Conservation (phyloP, 2,888 invertebrate genomes). For the Patella pellucida region DNA sequence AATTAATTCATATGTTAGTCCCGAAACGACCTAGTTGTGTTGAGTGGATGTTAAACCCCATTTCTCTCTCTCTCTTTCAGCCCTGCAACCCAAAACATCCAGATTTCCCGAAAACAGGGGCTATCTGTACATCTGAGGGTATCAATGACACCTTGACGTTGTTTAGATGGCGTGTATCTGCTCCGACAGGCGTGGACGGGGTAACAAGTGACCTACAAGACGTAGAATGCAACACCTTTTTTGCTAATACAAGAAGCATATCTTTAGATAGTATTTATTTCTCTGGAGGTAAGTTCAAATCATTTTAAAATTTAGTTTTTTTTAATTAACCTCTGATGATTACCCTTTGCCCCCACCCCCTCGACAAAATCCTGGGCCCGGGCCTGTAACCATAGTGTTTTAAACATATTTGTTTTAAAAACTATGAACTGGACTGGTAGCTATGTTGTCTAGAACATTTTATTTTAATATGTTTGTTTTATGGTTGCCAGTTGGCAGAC, state of each 20-base stretch:
- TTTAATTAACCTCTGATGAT: no score
- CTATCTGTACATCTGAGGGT: conserved; percentile 62
- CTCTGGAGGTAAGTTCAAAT: conserved; percentile 54
- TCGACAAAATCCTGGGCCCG: no score
- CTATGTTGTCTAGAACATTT: no score
- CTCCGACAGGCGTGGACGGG: conserved; percentile 61
- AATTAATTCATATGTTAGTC: no score
- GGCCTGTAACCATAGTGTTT: no score
- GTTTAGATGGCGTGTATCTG: conserved; percentile 68
- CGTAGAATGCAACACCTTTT: conserved; percentile 66
- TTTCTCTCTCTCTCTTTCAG: no score
- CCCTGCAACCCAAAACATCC: conserved; percentile 69
- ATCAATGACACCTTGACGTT: conserved; percentile 67
- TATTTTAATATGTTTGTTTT: no score
- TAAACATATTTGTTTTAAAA: no score
- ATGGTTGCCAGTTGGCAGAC: background rate
- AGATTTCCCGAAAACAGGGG: conserved; percentile 57
- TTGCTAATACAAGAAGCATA: conserved; percentile 64
- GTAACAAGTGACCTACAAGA: conserved; percentile 61
- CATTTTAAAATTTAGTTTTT: background rate
- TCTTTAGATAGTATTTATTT: conserved; percentile 71
- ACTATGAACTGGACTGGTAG: no score
- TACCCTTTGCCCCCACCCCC: no score
- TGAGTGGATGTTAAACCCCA: no score
- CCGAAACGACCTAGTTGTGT: no score